Evolutionary conservation across 2,113 vertebrate genomes (phyloP).

Genomic region (Grus americana): DNA sequence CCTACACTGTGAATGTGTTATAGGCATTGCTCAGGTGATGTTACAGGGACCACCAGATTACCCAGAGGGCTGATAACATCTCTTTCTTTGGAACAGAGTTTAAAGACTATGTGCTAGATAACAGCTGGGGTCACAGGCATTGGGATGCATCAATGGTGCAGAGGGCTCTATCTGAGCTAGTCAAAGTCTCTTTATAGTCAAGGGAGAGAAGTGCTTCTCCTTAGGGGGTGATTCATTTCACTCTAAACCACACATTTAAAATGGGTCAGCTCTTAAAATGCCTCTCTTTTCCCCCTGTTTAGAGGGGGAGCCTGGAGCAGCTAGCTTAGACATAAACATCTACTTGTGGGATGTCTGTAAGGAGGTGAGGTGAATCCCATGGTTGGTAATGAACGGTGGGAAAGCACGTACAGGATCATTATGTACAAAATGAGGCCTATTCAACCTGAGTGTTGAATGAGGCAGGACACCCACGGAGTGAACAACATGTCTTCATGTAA

Average conservation of each 20-base stretch:
- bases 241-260: conserved; percentile 53
- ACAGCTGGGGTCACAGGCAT: background rate
- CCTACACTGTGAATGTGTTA: background rate
- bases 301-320: background rate
- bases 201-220: background rate
- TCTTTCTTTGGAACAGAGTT: background rate
- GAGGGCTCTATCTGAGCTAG: background rate
- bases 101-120: background rate
- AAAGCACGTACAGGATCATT: background rate
- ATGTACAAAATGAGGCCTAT: conserved; percentile 26
- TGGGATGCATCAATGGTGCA: background rate
- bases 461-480: conserved; percentile 9
- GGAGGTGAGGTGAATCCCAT: background rate
- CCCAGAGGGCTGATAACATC: background rate
- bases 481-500: conserved; percentile 56
- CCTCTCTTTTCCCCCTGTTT: background rate
- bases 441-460: conserved; percentile 43
- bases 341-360: background rate
- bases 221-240: conserved; percentile 16
- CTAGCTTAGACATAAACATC: background rate
- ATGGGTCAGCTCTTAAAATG: conserved; percentile 19
- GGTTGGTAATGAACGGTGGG: background rate
- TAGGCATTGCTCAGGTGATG: background rate
- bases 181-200: conserved; percentile 1
- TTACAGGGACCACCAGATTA: background rate